phyloP scores from a whole-genome alignment of 2,113 vertebrate species.

The Cyanistes caeruleus region DNA sequence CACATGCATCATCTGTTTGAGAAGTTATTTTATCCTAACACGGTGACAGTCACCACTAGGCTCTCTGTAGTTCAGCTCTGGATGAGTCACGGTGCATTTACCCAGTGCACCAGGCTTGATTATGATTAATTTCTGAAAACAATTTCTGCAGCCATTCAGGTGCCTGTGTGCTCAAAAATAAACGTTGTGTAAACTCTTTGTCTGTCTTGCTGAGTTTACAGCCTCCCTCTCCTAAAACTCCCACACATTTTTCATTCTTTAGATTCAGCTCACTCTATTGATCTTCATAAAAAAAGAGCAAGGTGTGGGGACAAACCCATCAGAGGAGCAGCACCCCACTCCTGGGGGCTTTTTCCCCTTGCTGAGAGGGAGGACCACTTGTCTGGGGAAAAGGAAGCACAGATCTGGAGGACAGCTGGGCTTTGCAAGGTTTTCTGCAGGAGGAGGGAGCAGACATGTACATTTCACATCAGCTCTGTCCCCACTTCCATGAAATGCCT shows the following conservation, averaged over 20 bases:
- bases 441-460: background rate
- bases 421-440: background rate
- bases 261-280: background rate
- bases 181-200: background rate
- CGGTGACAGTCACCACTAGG: background rate
- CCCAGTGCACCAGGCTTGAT: background rate
- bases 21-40: background rate
- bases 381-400: background rate
- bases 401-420: background rate
- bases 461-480: background rate
- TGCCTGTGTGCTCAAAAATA: background rate
- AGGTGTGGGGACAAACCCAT: background rate
- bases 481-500: background rate
- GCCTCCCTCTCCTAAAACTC: background rate
- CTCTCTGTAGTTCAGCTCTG: background rate
- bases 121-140: conserved; percentile 40
- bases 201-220: background rate
- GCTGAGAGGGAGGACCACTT: background rate
- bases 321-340: background rate
- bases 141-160: background rate
- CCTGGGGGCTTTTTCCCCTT: background rate
- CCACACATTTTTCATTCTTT: background rate
- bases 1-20: background rate
- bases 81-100: conserved; percentile 18
- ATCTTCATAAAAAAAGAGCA: background rate